Base-by-base conservation (phyloP, 2,113 vertebrate species). In the Clarias macrocephalus region DNA sequence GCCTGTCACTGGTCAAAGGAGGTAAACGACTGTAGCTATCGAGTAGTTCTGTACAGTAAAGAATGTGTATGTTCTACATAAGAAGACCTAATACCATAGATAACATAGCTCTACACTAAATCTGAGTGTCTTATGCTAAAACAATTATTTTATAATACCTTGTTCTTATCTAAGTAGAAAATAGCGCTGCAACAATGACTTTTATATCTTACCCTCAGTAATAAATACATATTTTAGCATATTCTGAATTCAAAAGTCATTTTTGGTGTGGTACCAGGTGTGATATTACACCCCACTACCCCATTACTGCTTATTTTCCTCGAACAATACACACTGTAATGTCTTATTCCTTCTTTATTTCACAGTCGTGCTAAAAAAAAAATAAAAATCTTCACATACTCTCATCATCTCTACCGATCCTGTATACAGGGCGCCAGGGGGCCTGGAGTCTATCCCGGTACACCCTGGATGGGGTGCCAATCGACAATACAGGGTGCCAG, bases 171-270 rank as follows among this genome's bases (percentile, higher is more conserved):
- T 42, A 21, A 73, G 15, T 10, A 73, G 18, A 42, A 42, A 73
- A 37, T 72, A 33, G 68, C 42, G 16, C 30, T 21, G 30, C 33
- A 37, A 72, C 68, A 21, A 19, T 21, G 6, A 72, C 30, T 72
- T 37, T 19, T 33, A 18, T 72, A 37, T 42, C 33, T 19, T 37
- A 10, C 21, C 33, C 30, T 65, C 83, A 76, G 25, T 8, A 30
- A 30, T 80, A 60, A 63, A 85, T 88, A 57, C 85, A 88, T 82
- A 85, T 68, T 68, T 88, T 10, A 85, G 21, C 5, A 57, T 72
- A 15, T 16, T 15, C n/a, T 57, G 11, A 19, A 60, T 82, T 68
- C 68, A 54, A 75, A 88, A 57, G 70, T 54, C 25, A 60, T 48
- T 12, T 68, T 19, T 72, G 5, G 30, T 72, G 15, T 70, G 15